Evolutionary conservation across 2,797 vertebrate species (phyloP), one percentile per base, ranked within the genome.

Genomic region (Semotilus atromaculatus): DNA sequence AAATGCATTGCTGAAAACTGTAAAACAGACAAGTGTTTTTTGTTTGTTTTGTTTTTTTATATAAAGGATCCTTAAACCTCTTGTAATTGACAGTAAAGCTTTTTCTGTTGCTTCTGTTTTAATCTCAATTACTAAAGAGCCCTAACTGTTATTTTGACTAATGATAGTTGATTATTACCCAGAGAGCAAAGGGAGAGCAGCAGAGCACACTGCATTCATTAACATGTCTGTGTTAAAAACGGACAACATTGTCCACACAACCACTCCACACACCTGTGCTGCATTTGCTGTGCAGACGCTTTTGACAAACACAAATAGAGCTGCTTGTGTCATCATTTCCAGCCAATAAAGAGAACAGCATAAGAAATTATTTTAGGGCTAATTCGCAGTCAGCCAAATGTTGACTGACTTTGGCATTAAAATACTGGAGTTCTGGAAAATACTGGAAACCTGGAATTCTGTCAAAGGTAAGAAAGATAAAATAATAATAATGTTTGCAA

Each of bases 111-210:
- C 6, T 62, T 62, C 14, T 62, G 13, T 62, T 62, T 29, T 62
- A 14, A 14, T 62, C n/a, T 14, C 14, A 14, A 74, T 74, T 19
- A 51, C 11, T n/a, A 34, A 36, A 34, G 11, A 36, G 72, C 31
- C 16, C 45, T 34, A 93, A 91, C 91, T 92, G 91, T 91, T 93
- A 92, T 94, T 92, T 93, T 92, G 91, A 93, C 90, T 94, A 94
- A 94, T 86, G 89, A 92, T 90, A 71, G 83, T 90, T 93, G 92
- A 94, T 93, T 93, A 94, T 93, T 94, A 93, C 93, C 91, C 91
- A 92, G 90, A 91, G 89, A 92, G 92, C 92, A 93, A 10, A 80
- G 86, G 86, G 89, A 84, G 71, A 58, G 38, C 43, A 77, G 77
- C 91, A 88, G 48, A 92, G 92, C 91, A 91, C 84, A 34, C 79